Conservation (phyloP, 1,140 invertebrate species). For the Leptonema lineaticorne region DNA sequence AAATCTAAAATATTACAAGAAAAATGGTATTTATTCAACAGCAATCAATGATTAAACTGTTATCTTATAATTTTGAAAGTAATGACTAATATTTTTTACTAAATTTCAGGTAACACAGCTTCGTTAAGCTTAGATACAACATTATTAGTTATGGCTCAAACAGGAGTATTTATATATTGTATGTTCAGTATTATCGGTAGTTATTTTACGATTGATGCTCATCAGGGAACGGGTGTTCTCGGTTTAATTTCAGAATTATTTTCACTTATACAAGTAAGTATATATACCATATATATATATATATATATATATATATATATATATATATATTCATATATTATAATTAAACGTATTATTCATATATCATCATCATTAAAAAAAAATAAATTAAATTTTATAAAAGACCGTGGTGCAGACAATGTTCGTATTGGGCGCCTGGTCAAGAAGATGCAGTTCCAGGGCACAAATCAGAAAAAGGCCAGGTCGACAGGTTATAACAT, state of each 20-base stretch:
- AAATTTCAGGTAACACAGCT: conserved; percentile 1
- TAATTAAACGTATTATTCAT: no score
- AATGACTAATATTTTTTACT: background rate
- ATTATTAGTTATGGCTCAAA: conserved; percentile 81
- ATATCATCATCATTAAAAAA: background rate
- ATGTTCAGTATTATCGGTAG: conserved; percentile 84
- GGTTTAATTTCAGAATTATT: conserved; percentile 62
- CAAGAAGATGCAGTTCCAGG: conserved; percentile 63
- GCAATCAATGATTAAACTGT: background rate
- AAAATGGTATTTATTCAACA: conserved; percentile 49
- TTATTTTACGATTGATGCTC: conserved; percentile 66
- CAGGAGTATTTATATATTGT: conserved; percentile 85
- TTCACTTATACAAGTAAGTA: conserved; percentile 57
- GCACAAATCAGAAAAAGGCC: conserved; percentile 70
- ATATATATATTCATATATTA: background rate
- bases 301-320: background rate
- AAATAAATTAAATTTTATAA: conserved; percentile 46
- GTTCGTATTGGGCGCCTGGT: conserved; percentile 82
- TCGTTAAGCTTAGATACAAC: conserved; percentile 77
- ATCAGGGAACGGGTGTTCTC: conserved; percentile 55
- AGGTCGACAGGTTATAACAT: conserved; percentile 80
- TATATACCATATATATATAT: no score
- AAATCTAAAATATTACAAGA: conserved; percentile 60
- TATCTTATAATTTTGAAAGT: background rate
- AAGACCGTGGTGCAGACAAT: conserved; percentile 78